Evolutionary conservation across 1,140 invertebrate genomes (phyloP).

Genomic region (Megalopta genalis): DNA sequence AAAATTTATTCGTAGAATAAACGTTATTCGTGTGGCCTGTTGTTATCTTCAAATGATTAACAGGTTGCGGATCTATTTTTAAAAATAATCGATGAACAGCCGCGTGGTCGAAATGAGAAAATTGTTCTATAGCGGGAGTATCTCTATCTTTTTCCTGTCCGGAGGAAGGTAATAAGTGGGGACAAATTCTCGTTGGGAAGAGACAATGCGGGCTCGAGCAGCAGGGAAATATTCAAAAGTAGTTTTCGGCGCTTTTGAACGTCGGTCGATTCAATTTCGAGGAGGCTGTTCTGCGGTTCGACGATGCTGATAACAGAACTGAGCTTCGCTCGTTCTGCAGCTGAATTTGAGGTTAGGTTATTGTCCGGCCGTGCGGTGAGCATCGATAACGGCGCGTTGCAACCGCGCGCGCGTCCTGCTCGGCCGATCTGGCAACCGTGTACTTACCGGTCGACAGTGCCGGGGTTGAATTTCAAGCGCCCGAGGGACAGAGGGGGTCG

Average conservation of each 20-base stretch:
- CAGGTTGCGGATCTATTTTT: conserved; percentile 23
- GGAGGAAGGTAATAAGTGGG: no score
- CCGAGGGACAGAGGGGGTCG: conserved; percentile 71
- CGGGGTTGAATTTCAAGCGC: conserved; percentile 78
- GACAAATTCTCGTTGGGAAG: no score
- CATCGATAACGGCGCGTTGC: conserved; percentile 57
- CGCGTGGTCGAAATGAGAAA: background rate
- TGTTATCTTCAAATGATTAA: conserved; percentile 70
- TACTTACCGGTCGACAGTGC: conserved; percentile 52
- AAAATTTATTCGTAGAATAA: no score
- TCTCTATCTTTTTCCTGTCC: no score
- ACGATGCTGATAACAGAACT: conserved; percentile 49
- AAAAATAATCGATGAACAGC: conserved; percentile 1
- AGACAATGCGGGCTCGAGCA: background rate
- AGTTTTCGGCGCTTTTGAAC: conserved; percentile 1
- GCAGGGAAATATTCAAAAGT: background rate
- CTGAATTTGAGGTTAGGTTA: conserved; percentile 54
- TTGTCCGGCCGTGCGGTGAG: conserved; percentile 43
- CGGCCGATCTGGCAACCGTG: conserved; percentile 59
- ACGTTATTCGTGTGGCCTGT: conserved; percentile 66
- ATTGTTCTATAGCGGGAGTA: background rate
- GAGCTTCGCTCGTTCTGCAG: conserved; percentile 16
- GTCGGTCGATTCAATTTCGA: conserved; percentile 25
- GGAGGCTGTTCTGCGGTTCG: conserved; percentile 46
- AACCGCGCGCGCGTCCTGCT: conserved; percentile 31